Percentiles rank a stretch among this genome's conserved stretches.
Conservation (phyloP, 2,797 vertebrate species). For the Manis pentadactyla region DNA sequence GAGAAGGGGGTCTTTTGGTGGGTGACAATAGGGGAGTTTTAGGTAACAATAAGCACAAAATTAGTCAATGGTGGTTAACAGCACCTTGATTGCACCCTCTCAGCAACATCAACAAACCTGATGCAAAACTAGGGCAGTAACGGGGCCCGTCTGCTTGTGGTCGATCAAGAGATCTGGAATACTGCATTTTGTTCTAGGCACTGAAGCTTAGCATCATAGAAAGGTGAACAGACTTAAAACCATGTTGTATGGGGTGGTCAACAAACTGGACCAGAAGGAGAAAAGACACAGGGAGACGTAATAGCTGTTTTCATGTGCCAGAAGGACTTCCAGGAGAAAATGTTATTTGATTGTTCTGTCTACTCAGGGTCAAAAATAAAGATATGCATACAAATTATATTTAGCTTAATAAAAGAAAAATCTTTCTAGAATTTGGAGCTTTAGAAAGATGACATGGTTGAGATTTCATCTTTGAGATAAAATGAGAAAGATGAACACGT, state of each 20-base stretch:
- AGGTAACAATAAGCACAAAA: background rate
- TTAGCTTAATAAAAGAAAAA: background rate
- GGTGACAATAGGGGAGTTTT: background rate
- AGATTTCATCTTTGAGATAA: no score
- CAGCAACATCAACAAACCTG: background rate
- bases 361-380: background rate
- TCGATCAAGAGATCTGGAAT: background rate
- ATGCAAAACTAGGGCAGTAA: background rate
- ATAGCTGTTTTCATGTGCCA: background rate
- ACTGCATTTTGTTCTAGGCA: background rate
- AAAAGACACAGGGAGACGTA: background rate
- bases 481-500: background rate
- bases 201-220: background rate
- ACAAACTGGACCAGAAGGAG: background rate
- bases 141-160: background rate
- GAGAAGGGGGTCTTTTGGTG: background rate
- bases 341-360: background rate
- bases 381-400: background rate
- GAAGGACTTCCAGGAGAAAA: background rate
- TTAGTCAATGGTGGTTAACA: background rate
- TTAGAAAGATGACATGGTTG: background rate
- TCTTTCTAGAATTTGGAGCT: conserved; percentile 15
- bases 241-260: background rate
- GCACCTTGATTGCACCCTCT: background rate
- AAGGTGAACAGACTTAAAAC: background rate